phyloP scores from a whole-genome alignment of 2,797 vertebrate genomes.

The Pangasius larnaudii region DNA sequence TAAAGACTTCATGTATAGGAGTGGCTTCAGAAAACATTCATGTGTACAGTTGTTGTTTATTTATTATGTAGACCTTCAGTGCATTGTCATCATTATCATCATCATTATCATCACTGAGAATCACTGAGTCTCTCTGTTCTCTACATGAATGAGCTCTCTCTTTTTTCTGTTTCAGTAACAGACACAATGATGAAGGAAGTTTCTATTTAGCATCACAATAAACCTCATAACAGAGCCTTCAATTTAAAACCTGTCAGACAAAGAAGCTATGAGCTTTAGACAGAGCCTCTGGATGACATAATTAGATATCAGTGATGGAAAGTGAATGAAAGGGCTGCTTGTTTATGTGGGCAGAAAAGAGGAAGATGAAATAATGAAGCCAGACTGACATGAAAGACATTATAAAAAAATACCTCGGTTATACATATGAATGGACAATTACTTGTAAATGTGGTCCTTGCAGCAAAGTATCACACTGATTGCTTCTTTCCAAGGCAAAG shows the following conservation, averaged over 20 bases:
- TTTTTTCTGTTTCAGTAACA: neutral
- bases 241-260: slow-evolving; percentile 6
- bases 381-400: neutral
- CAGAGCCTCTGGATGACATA: neutral
- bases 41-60: neutral
- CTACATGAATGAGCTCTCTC: neutral
- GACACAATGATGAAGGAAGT: neutral
- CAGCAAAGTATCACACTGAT: neutral
- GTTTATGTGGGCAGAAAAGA: neutral
- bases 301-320: neutral
- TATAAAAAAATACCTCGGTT: neutral
- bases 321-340: neutral
- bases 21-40: neutral
- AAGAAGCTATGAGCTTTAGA: neutral
- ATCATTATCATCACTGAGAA: neutral
- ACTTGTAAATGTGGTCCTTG: neutral
- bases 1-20: neutral
- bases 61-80: neutral
- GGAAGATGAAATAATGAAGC: neutral
- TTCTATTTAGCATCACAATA: slow-evolving; percentile 2
- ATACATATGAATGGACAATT: neutral
- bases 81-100: neutral
- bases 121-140: neutral
- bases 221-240: slow-evolving; percentile 7
- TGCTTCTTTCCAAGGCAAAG: neutral